Evolutionary conservation across 1,140 invertebrate species (phyloP), one percentile per base, ranked within the genome.

Genomic region (Papilio polyxenes): DNA sequence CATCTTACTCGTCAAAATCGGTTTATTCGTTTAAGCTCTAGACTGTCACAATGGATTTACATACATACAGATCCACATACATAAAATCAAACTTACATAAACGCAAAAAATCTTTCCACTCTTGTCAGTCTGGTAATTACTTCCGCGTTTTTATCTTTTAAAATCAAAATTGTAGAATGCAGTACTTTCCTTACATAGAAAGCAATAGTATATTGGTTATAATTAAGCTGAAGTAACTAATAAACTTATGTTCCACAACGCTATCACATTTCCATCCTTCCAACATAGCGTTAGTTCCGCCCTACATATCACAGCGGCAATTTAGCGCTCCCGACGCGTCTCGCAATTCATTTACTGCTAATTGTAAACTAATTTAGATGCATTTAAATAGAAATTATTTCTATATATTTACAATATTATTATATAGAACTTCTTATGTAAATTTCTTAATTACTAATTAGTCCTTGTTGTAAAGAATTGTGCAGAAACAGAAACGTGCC

Each of bases 291-390:
- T 69, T 69, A 69, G 62, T 69, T 69, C 23, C 62, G 62, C 62
- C 62, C 62, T 69, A 69, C 62, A 69, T 69, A 69, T 69, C 65
- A 69, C 23, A 69, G 65, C 23, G 23, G 31, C 65, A 69, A 69
- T 69, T 69, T 40, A 69, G 4, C 65, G 23, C 65, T 37, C 13
- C 65, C 4, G 11, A 40, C 65, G 65, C 56, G 56, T 59, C 56
- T n/a, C 17, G 17, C 17, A 5, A 31, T 37, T 65, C 59, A 7
- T 31, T 31, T 65, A 65, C 23, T 37, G 11, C 65, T 69, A 37
- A 69, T 69, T 69, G 11, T 69, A 37, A 37, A 69, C 31, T 69
- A 69, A 69, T 69, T 69, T 69, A 3, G 2, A 65, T 65, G 62
- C 62, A 31, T 31, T 65, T 59, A 59, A 59, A 59, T 5, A n/a